A percentile compares a stretch with the other conserved stretches of the same genome.
Evolutionary conservation across 2,113 vertebrate species (phyloP).

Genomic region (Macrotus californicus): DNA sequence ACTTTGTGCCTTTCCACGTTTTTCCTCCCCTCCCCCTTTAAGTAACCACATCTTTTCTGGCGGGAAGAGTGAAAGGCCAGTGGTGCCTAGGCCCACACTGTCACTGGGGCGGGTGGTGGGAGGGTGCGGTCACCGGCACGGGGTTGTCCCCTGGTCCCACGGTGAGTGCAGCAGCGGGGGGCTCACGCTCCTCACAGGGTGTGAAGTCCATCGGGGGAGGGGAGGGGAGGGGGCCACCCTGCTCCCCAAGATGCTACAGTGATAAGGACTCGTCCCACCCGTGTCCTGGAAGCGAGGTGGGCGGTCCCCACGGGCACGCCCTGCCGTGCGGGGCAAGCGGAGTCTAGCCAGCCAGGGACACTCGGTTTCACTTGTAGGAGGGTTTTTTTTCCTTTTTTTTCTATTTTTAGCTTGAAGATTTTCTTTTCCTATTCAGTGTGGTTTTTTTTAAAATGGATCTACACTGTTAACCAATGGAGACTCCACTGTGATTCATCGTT

Average conservation of each 20-base stretch:
- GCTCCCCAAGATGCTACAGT: constrained; percentile 42
- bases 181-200: constrained; percentile 37
- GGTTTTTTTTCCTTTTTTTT: neutral
- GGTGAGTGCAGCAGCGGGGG: constrained; percentile 34
- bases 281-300: constrained; percentile 49
- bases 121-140: constrained; percentile 46
- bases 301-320: constrained; percentile 49
- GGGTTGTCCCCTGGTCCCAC: constrained; percentile 21
- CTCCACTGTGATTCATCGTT: constrained; percentile 82
- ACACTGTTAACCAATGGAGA: constrained; percentile 74
- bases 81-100: neutral
- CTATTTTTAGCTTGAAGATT: constrained; percentile 57
- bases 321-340: constrained; percentile 50
- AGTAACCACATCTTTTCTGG: constrained; percentile 76
- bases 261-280: constrained; percentile 28
- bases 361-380: constrained; percentile 34
- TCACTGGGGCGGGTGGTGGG: neutral
- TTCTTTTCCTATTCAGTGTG: constrained; percentile 65
- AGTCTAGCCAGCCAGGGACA: constrained; percentile 24
- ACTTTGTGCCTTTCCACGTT: constrained; percentile 85
- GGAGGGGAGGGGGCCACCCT: constrained; percentile 51
- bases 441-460: constrained; percentile 64
- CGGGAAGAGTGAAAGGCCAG: constrained; percentile 73
- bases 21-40: constrained; percentile 28
- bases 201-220: constrained; percentile 50